Base-by-base conservation (phyloP, 1,140 invertebrate species). In the Drosophila kohkoa region DNA sequence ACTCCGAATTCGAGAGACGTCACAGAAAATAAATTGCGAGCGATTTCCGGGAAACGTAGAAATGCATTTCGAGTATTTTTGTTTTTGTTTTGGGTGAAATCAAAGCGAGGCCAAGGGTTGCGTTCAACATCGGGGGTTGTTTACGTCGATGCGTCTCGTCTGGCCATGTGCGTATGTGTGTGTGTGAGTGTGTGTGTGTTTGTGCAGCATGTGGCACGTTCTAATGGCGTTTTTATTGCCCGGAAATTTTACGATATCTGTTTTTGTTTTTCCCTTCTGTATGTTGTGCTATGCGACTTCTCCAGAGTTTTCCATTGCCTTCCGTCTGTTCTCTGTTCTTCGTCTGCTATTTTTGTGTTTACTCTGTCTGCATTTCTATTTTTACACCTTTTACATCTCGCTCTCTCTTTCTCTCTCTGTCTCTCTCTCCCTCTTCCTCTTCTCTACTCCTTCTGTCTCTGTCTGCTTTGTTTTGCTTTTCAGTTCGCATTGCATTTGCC, bases 161-260 rank as follows among this genome's bases (percentile, higher is more conserved):
- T 38, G 30, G 30, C 30, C 30, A 32, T 6, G 7, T 32, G 6
- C 0, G 30, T 4, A 0, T 25, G 60, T 51, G 54, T 45, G 52
- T 38, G 46, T 57, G 25, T 52, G 38, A 4, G 60, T 51, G 54
- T 45, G 52, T 49, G 46, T 69, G 58, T 74, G 64, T 66, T 48
- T 46, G 52, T 51, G 67, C 59, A 73, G 72, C 78, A 81, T 78
- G 79, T 81, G 81, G 72, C 68, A 79, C 69, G 69, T 79, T 74
- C 74, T 55, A 64, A 77, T 81, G 63, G 62, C 58, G 64, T 62
- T 78, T 70, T 74, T 75, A 64, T 63, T 57, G 52, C 52, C 45
- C 66, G 77, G 83, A 77, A 88, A 87, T 71, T 80, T 80, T 59
- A 46, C 28, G 20, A 64, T 49, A 52, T 63, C 16, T 63, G 25